Conservation (phyloP, 1,140 invertebrate species). For the Gonioctena quinquepunctata region DNA sequence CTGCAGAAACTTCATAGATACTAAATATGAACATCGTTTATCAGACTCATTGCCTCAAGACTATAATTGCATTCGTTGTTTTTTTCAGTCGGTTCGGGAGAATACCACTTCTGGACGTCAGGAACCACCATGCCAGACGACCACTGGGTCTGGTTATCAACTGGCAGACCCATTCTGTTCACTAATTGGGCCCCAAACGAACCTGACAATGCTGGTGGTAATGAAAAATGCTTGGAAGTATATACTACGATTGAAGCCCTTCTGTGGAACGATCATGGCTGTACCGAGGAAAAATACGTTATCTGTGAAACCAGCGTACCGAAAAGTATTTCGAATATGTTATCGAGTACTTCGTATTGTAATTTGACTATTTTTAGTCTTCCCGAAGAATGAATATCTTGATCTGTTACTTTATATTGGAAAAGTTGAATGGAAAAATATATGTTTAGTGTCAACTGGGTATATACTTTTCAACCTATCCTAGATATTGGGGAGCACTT, state of each 20-base stretch:
- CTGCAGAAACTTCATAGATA: no score
- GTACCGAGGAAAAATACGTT: neutral
- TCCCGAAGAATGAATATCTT: neutral
- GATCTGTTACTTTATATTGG: no score
- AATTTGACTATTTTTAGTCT: neutral
- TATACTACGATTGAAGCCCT: neutral
- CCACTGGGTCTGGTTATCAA: slow-evolving; percentile 21
- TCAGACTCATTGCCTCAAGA: no score
- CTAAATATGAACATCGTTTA: no score
- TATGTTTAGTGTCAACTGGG: no score
- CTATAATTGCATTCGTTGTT: no score
- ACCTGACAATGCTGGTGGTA: slow-evolving; percentile 21
- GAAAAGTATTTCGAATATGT: neutral
- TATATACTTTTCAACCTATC: no score
- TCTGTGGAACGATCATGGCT: slow-evolving; percentile 4
- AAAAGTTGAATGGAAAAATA: no score
- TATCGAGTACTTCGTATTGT: neutral
- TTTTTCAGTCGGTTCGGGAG: neutral
- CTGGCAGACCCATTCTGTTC: slow-evolving; percentile 20
- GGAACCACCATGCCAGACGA: neutral
- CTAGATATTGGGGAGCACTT: no score
- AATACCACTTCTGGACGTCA: slow-evolving; percentile 3
- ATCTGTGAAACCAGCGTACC: slow-evolving; percentile 4
- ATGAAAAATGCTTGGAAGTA: slow-evolving; percentile 22
- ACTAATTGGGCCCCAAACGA: slow-evolving; percentile 14